These are phyloP conservation scores for Panagrolaimus sp. DNA, from an alignment of 1,140 invertebrate species.

Conservation along the genomic window DNA sequence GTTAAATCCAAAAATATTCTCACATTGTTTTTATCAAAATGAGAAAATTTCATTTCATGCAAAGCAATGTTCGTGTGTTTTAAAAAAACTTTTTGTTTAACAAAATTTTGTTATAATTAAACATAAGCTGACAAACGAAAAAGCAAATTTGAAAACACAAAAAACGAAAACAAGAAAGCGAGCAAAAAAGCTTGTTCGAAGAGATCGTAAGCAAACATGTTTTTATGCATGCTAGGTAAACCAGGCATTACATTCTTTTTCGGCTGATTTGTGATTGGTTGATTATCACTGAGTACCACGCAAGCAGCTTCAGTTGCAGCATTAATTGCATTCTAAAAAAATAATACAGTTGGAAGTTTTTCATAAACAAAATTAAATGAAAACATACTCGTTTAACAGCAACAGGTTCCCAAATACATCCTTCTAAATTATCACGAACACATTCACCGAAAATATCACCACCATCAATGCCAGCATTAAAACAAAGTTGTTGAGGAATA, in stretches of 20 bases:
- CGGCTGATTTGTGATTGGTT: conserved; percentile 70
- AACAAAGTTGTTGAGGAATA: conserved; percentile 91
- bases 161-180: conserved; percentile 2
- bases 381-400: conserved; percentile 73
- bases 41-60: too few relatives aligned
- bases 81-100: too few relatives aligned
- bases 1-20: too few relatives aligned
- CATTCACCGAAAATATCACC: conserved; percentile 82
- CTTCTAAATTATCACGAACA: conserved; percentile 84
- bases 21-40: too few relatives aligned
- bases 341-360: conserved; percentile 8
- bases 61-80: too few relatives aligned
- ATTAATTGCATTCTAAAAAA: conserved; percentile 74
- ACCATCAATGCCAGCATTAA: conserved; percentile 97
- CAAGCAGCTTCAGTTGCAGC: conserved; percentile 92
- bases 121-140: neutral
- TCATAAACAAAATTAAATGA: neutral
- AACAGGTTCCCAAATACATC: conserved; percentile 94
- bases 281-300: conserved; percentile 90
- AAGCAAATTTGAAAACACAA: neutral
- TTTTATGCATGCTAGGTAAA: conserved; percentile 28
- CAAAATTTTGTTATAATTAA: neutral
- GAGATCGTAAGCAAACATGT: neutral
- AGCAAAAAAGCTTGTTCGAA: neutral
- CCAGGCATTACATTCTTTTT: conserved; percentile 52